phyloP scores from a whole-genome alignment of 2,888 invertebrate species.

The Rhimphoctona megacephalus region DNA sequence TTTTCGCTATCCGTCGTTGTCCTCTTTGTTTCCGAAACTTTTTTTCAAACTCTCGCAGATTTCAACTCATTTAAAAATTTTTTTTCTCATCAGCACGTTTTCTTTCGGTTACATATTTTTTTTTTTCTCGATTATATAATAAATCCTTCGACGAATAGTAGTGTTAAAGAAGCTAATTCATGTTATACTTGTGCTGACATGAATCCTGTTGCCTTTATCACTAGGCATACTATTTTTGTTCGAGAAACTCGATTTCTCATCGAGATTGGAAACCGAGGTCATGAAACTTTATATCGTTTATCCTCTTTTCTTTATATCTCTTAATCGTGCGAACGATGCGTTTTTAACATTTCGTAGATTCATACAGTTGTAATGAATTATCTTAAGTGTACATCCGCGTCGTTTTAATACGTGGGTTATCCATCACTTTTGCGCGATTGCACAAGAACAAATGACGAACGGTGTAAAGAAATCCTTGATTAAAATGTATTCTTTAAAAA shows the following conservation, averaged over 20 bases:
- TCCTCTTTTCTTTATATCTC: conserved; percentile 31
- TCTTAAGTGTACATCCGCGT: conserved; percentile 33
- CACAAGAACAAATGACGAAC: conserved; percentile 10
- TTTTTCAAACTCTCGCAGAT: conserved; percentile 7
- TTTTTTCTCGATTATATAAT: not conserved
- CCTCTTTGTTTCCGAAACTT: conserved; percentile 11
- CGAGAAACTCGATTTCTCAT: conserved; percentile 35
- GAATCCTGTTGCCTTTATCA: not conserved
- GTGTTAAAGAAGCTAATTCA: not conserved
- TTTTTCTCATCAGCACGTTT: not conserved
- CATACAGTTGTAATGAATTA: conserved; percentile 16
- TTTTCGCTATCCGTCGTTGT: conserved; percentile 33
- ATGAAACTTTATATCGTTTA: conserved; percentile 56
- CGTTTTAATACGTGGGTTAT: not conserved
- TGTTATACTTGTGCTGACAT: not conserved
- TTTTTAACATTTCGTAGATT: not conserved
- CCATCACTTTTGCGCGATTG: conserved; percentile 13
- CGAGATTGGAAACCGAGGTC: conserved; percentile 4
- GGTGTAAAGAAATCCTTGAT: not conserved
- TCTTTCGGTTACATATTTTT: not conserved
- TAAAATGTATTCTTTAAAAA: not conserved
- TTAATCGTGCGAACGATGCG: conserved; percentile 3
- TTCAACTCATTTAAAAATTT: not conserved
- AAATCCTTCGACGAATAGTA: not conserved
- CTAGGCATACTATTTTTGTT: not conserved